phyloP scores from a whole-genome alignment of 2,797 vertebrate genomes.

The Pogoniulus pusillus region DNA sequence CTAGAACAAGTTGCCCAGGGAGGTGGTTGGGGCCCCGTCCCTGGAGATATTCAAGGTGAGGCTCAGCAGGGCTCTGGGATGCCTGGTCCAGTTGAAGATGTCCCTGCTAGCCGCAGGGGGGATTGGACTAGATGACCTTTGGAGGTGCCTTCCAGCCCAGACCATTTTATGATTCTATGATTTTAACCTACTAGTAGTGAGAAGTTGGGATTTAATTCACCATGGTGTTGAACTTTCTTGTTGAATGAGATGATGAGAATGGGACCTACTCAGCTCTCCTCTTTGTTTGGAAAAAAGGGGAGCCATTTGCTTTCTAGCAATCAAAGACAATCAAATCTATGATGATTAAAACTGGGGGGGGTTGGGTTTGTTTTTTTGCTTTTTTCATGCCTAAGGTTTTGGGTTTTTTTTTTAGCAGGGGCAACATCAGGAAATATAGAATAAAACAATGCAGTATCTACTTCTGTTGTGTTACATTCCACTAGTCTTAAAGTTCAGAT shows the following conservation, averaged over 20 bases:
- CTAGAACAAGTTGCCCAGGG: too few relatives aligned
- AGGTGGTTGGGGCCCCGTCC: too few relatives aligned
- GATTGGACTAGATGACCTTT: too few relatives aligned
- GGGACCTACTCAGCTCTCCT: background rate
- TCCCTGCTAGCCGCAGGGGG: too few relatives aligned
- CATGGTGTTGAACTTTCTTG: background rate
- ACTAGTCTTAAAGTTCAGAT: slow-evolving; percentile 2
- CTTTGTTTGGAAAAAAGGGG: slow-evolving; percentile 4
- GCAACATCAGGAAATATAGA: slow-evolving; percentile 42
- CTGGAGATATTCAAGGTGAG: too few relatives aligned
- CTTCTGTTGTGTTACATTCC: slow-evolving; percentile 30
- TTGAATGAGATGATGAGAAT: background rate
- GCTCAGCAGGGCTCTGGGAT: too few relatives aligned
- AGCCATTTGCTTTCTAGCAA: slow-evolving; percentile 31
- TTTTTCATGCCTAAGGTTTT: slow-evolving; percentile 3
- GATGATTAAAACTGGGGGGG: background rate
- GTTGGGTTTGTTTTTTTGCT: slow-evolving; percentile 33
- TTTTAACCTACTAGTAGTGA: slow-evolving; percentile 13
- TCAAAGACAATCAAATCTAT: slow-evolving; percentile 10
- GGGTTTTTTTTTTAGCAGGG: slow-evolving; percentile 59
- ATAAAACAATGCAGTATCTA: slow-evolving; percentile 39
- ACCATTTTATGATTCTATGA: too few relatives aligned
- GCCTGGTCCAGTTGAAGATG: too few relatives aligned
- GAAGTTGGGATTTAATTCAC: background rate
- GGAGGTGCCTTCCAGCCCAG: too few relatives aligned